A percentile compares a stretch with the other conserved stretches of the same genome.
phyloP scores from a whole-genome alignment of 2,797 vertebrate genomes.

The Zalophus californianus region DNA sequence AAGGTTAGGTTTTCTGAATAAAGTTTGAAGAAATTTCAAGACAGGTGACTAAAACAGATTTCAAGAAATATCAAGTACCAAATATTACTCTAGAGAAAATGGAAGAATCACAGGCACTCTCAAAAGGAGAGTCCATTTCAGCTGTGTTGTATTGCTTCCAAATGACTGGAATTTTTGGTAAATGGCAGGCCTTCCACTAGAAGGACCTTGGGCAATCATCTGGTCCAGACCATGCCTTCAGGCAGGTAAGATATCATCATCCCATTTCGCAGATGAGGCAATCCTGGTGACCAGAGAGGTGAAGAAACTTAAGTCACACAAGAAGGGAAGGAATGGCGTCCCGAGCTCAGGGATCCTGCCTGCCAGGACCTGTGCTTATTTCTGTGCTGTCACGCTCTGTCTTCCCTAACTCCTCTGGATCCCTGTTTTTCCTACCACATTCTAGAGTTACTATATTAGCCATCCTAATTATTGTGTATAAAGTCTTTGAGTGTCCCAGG shows the following conservation, averaged over 20 bases:
- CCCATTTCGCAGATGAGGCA: conserved; percentile 4
- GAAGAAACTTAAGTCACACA: neutral
- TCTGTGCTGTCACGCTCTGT: neutral
- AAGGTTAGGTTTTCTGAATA: neutral
- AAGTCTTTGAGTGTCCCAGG: conserved; percentile 29
- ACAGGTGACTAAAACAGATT: neutral
- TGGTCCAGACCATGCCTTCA: neutral
- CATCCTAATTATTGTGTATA: neutral
- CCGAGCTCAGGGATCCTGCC: neutral
- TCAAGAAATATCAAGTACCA: neutral
- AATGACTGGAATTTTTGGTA: conserved; percentile 15
- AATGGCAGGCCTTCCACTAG: neutral
- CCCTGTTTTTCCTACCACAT: neutral
- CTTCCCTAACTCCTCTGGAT: neutral
- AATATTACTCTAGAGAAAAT: neutral
- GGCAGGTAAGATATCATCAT: conserved; percentile 39
- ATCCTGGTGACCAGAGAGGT: neutral
- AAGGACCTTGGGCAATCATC: conserved; percentile 46
- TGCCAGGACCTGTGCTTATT: neutral
- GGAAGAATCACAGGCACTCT: too few species aligned
- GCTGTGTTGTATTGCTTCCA: neutral
- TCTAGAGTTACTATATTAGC: neutral
- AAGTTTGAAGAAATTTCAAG: neutral
- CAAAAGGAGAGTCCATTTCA: neutral
- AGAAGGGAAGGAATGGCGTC: neutral